phyloP scores from a whole-genome alignment of 1,140 invertebrate species.

The Drosophila aff. region DNA sequence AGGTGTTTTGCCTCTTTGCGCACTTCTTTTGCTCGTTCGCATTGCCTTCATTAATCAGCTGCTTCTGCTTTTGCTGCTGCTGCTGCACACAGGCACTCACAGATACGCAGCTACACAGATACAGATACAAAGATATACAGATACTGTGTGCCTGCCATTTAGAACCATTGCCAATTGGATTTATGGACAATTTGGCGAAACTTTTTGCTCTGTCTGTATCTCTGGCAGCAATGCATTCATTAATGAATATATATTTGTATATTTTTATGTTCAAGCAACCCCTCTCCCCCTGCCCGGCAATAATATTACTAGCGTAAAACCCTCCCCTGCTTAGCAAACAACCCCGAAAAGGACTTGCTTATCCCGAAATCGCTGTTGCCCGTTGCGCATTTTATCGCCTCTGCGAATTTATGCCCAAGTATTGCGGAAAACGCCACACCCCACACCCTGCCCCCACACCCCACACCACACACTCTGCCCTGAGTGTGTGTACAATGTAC shows the following conservation, averaged over 20 bases:
- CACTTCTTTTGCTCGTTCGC: constrained; percentile 42
- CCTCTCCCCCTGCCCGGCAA: background rate
- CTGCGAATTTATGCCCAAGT: constrained; percentile 57
- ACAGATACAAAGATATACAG: constrained; percentile 21
- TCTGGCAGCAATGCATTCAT: constrained; percentile 33
- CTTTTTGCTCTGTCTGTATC: constrained; percentile 6
- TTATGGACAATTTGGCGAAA: constrained; percentile 42
- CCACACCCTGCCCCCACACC: constrained; percentile 27
- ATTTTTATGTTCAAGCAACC: constrained; percentile 46
- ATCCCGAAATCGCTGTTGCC: constrained; percentile 36
- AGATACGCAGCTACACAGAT: constrained; percentile 5
- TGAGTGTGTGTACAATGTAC: constrained; percentile 40
- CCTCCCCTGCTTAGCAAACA: background rate
- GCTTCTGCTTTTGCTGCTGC: constrained; percentile 3
- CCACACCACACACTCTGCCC: constrained; percentile 8
- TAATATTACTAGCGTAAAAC: background rate
- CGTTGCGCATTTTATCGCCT: constrained; percentile 78
- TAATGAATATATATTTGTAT: constrained; percentile 38
- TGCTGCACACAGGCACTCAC: constrained; percentile 17
- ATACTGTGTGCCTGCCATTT: constrained; percentile 4
- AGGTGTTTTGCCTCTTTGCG: constrained; percentile 72
- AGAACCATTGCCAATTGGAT: constrained; percentile 53
- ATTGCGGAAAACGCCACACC: constrained; percentile 73
- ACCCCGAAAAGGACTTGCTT: constrained; percentile 46
- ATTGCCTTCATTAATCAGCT: constrained; percentile 48